These are phyloP conservation scores for Drosophila neutralis DNA, from an alignment of 2,888 invertebrate genomes.

Conservation along the genomic window DNA sequence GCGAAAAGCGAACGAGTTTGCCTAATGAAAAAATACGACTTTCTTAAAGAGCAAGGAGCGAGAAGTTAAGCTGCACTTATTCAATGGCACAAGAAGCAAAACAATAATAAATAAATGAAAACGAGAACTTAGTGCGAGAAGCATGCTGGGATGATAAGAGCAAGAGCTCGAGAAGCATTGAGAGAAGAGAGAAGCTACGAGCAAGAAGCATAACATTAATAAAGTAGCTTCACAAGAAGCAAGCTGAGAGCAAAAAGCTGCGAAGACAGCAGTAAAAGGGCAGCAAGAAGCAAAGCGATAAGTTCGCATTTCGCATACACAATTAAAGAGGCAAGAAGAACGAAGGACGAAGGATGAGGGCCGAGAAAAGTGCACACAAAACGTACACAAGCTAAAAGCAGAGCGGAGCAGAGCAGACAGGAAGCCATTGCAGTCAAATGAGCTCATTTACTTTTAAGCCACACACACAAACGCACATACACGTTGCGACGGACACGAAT, in stretches of 20 bases:
- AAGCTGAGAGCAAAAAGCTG: neutral
- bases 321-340: neutral
- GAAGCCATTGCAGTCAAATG: constrained; percentile 5
- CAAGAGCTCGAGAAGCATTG: neutral
- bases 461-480: neutral
- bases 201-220: neutral
- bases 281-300: constrained; percentile 6
- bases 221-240: neutral
- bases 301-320: constrained; percentile 1
- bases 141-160: neutral
- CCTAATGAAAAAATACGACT: neutral
- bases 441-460: constrained; percentile 11
- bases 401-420: neutral
- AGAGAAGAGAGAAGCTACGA: neutral
- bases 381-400: neutral
- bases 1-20: neutral
- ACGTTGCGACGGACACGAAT: neutral
- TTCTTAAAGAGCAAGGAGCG: neutral
- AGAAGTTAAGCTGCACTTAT: neutral
- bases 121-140: neutral
- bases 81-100: neutral
- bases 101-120: neutral
- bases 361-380: neutral
- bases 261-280: neutral
- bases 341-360: neutral